A percentile compares a stretch with the other conserved stretches of the same genome.
These are phyloP conservation scores for Oryzias sinensis DNA, from an alignment of 2,797 vertebrate species.

Conservation along the genomic window DNA sequence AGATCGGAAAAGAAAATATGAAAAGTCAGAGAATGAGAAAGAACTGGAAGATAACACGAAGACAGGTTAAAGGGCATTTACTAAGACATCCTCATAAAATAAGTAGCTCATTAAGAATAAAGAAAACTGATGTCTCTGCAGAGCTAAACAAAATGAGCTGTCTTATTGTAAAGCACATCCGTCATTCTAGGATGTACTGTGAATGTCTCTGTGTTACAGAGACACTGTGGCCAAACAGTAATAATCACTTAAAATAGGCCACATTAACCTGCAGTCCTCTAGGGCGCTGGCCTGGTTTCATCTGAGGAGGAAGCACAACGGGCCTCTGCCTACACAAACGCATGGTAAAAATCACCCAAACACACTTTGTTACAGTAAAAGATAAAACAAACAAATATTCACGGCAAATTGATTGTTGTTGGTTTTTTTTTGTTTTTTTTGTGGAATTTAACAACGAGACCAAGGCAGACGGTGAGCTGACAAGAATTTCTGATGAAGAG, in stretches of 20 bases:
- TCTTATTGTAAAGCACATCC: constrained; percentile 16
- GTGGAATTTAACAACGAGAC: not conserved
- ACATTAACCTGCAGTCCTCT: constrained; percentile 76
- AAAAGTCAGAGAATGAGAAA: constrained; percentile 5
- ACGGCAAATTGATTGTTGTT: not conserved
- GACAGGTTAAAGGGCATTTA: not conserved
- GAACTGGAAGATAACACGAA: not conserved
- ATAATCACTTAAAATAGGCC: constrained; percentile 73
- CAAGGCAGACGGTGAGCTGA: not conserved
- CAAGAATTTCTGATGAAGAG: not conserved
- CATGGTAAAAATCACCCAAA: constrained; percentile 17
- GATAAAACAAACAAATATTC: not conserved
- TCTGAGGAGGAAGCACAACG: constrained; percentile 50
- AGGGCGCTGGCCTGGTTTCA: constrained; percentile 71
- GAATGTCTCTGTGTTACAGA: constrained; percentile 36
- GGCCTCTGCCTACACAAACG: constrained; percentile 38
- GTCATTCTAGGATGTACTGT: constrained; percentile 17
- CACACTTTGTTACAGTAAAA: constrained; percentile 10
- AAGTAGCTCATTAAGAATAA: no score
- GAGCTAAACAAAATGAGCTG: no score
- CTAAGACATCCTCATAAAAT: not conserved
- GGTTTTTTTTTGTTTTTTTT: constrained; percentile 1
- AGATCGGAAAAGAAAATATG: not conserved
- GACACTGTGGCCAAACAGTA: constrained; percentile 63
- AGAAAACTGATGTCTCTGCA: no score